Evolutionary conservation across 2,888 invertebrate species (phyloP).

Genomic region (Drosophila rubida): DNA sequence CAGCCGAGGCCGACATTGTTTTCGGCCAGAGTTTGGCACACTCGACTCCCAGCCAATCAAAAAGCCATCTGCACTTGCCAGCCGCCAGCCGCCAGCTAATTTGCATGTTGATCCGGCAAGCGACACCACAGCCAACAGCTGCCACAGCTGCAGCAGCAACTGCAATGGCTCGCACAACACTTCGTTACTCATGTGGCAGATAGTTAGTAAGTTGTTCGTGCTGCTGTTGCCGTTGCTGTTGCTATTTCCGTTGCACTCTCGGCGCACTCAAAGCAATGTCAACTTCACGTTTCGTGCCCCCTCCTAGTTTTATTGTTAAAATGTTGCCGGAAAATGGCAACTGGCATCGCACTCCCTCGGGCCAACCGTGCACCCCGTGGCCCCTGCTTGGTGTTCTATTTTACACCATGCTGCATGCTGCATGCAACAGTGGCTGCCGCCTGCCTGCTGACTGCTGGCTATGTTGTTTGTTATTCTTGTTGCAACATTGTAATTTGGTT

Average conservation of each 20-base stretch:
- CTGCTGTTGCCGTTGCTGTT: constrained; percentile 12
- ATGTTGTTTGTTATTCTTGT: constrained; percentile 38
- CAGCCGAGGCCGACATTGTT: constrained; percentile 29
- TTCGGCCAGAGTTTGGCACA: constrained; percentile 30
- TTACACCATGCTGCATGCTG: constrained; percentile 22
- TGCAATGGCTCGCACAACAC: constrained; percentile 35
- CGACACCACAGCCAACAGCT: constrained; percentile 35
- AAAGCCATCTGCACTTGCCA: constrained; percentile 69
- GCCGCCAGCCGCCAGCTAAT: constrained; percentile 52
- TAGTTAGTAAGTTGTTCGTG: constrained; percentile 17
- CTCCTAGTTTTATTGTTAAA: constrained; percentile 61
- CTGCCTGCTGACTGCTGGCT: constrained; percentile 13
- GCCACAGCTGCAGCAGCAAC: constrained; percentile 21
- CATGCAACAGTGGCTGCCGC: constrained; percentile 47
- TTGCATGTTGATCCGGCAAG: constrained; percentile 57
- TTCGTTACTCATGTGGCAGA: constrained; percentile 37
- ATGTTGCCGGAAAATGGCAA: constrained; percentile 42
- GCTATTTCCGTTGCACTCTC: constrained; percentile 9
- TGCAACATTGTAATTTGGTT: constrained; percentile 71
- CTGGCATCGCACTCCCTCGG: constrained; percentile 42
- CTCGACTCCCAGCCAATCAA: constrained; percentile 59
- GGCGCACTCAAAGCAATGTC: constrained; percentile 37
- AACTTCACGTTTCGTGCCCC: constrained; percentile 44
- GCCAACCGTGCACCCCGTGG: too few relatives aligned
- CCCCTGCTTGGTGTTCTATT: neutral